Base-by-base conservation (phyloP, 2,888 invertebrate genomes). In the Atrina japonica region DNA sequence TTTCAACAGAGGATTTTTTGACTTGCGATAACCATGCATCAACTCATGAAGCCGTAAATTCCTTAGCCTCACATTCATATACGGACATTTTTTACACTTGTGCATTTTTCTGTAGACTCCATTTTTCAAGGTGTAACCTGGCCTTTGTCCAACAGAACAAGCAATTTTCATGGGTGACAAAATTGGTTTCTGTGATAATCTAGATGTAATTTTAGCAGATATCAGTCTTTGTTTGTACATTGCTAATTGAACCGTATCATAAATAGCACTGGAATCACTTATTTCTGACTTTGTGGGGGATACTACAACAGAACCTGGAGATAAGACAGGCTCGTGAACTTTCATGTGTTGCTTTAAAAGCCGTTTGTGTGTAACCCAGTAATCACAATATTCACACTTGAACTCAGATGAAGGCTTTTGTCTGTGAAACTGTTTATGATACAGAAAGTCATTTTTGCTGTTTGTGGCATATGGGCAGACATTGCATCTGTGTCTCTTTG, bases 391-490 rank as follows among this genome's bases (percentile, higher is more conserved):
- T 25, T 93, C 93, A 87, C 97, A 97, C 89, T 95, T 95, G 90
- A 94, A 95, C n/a, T 94, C 94, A 0, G 94, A 94, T 52, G 94
- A 93, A 63, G 94, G 93, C 70, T 89, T 89, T 0, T 94, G 94
- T 45, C 94, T 92, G 87, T 97, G 97, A 88, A 96, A 95, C 86
- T 96, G 96, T 86, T 95, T 95, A 87, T 96, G 96, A 88, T 96
- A 96, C 87, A 95, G 93, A 90, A 94, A 96, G 89, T 96, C 96
- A 29, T 95, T 95, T 89, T 95, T 95, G 88, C 95, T 95, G 87
- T 96, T 95, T 45, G 95, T 95, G 78, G 95, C 94, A 88, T 95
- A 96, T 0, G 96, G 96, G 89, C 96, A 96, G 66, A 94, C 93
- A 5, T 93, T 93, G 87, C 96, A 97, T 86, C 93, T 93, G 89